Conservation (phyloP, 2,113 vertebrate species). For the Phrynocephalus versicolor region DNA sequence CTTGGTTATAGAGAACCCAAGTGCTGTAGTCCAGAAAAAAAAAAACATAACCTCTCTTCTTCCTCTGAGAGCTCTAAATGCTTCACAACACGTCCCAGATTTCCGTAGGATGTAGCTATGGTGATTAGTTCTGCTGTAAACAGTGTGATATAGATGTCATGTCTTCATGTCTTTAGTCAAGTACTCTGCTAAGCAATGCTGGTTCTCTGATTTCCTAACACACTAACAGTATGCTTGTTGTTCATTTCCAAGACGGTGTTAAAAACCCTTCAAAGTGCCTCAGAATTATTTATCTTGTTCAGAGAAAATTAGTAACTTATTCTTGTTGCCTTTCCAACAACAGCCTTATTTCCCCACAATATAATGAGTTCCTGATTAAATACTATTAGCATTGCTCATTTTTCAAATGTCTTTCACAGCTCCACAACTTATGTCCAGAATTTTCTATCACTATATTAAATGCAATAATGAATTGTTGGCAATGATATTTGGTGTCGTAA, state of each 20-base stretch:
- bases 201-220: not conserved
- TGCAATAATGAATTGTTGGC: not conserved
- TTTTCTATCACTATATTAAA: not conserved
- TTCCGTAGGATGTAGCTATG: no score
- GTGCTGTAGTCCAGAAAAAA: no score
- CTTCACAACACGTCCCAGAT: no score
- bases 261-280: not conserved
- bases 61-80: no score
- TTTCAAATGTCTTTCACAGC: not conserved
- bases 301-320: not conserved
- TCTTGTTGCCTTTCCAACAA: slow-evolving; percentile 6
- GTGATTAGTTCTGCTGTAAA: no score
- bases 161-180: not conserved
- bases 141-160: no score
- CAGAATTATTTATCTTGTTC: not conserved
- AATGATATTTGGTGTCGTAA: not conserved
- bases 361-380: not conserved
- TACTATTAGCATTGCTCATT: not conserved
- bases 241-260: not conserved
- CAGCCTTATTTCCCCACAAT: not conserved
- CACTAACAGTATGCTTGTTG: not conserved
- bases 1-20: no score
- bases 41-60: no score
- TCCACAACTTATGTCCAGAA: not conserved
- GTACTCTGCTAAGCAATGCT: not conserved